A percentile compares a stretch with the other conserved stretches of the same genome.
phyloP scores from a whole-genome alignment of 2,113 vertebrate genomes.

The Elephantulus edwardii region DNA sequence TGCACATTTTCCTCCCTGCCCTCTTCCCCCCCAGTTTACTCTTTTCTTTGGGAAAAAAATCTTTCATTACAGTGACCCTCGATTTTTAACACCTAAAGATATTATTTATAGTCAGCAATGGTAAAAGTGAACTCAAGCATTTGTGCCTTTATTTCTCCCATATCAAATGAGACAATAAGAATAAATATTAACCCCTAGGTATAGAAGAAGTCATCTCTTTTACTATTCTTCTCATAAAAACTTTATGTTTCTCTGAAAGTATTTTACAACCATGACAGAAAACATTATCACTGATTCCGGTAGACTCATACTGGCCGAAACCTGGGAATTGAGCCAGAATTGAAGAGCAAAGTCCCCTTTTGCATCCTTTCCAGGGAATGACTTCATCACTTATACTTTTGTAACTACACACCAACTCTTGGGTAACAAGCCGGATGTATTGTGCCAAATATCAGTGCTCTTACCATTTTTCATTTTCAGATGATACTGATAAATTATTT shows the following conservation, averaged over 20 bases:
- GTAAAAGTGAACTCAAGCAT: conserved; percentile 67
- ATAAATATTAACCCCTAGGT: conserved; percentile 82
- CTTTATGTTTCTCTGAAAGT: conserved; percentile 87
- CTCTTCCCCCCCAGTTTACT: no score
- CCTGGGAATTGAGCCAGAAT: conserved; percentile 86
- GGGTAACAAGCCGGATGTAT: conserved; percentile 74
- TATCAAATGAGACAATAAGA: conserved; percentile 71
- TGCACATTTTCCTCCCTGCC: no score
- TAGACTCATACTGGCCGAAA: conserved; percentile 79
- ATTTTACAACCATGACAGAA: conserved; percentile 87
- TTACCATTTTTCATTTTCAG: conserved; percentile 79
- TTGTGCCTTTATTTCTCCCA: conserved; percentile 52
- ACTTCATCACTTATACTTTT: conserved; percentile 82
- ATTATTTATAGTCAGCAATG: conserved; percentile 41
- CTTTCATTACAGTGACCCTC: no score
- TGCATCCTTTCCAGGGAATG: conserved; percentile 79
- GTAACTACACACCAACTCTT: conserved; percentile 68
- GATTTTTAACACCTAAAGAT: no score
- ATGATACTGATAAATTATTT: conserved; percentile 82
- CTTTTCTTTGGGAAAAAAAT: no score
- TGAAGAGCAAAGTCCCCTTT: conserved; percentile 78
- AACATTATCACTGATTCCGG: conserved; percentile 84
- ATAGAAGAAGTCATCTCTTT: conserved; percentile 80
- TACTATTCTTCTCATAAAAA: conserved; percentile 87
- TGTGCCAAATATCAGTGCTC: conserved; percentile 79